Conservation (phyloP, 2,797 vertebrate species). For the Gouania willdenowi region DNA sequence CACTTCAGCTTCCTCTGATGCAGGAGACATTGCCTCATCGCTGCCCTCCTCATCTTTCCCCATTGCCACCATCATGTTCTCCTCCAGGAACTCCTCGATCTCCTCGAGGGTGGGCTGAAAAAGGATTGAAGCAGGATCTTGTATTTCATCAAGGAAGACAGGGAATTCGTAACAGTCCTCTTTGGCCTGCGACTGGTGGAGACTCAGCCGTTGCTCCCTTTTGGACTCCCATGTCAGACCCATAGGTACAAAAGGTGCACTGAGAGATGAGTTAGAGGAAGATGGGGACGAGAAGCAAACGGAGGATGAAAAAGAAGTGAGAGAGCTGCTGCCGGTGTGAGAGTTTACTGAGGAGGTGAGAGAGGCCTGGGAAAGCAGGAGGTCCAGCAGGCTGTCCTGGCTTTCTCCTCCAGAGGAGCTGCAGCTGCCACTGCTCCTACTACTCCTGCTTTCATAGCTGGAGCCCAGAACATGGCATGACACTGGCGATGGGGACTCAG, state of each 20-base stretch:
- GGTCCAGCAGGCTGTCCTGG: slow-evolving; percentile 91
- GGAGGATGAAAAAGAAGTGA: slow-evolving; percentile 27
- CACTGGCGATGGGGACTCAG: slow-evolving; percentile 74
- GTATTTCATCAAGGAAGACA: slow-evolving; percentile 77
- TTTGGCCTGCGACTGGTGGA: slow-evolving; percentile 67
- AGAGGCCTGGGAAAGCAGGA: slow-evolving; percentile 87
- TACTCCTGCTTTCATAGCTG: slow-evolving; percentile 68
- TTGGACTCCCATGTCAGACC: slow-evolving; percentile 79
- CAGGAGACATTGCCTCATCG: slow-evolving; percentile 58
- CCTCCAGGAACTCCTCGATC: slow-evolving; percentile 97
- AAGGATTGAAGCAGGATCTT: slow-evolving; percentile 78
- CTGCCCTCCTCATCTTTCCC: slow-evolving; percentile 80
- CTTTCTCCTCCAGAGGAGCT: slow-evolving; percentile 79
- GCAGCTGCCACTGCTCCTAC: slow-evolving; percentile 74
- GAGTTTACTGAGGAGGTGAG: slow-evolving; percentile 55
- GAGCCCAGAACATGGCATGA: slow-evolving; percentile 30
- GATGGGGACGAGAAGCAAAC: slow-evolving; percentile 41
- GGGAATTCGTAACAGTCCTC: slow-evolving; percentile 88
- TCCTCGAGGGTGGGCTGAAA: slow-evolving; percentile 98
- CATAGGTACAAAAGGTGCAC: slow-evolving; percentile 51
- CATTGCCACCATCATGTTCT: slow-evolving; percentile 89
- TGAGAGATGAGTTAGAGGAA: slow-evolving; percentile 53
- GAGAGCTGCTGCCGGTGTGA: slow-evolving; percentile 25
- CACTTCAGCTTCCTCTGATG: slow-evolving; percentile 29
- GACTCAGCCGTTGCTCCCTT: slow-evolving; percentile 61